A percentile compares a stretch with the other conserved stretches of the same genome.
Evolutionary conservation across 2,888 invertebrate species (phyloP).

Genomic region (Caenorhabditis macrosperma): DNA sequence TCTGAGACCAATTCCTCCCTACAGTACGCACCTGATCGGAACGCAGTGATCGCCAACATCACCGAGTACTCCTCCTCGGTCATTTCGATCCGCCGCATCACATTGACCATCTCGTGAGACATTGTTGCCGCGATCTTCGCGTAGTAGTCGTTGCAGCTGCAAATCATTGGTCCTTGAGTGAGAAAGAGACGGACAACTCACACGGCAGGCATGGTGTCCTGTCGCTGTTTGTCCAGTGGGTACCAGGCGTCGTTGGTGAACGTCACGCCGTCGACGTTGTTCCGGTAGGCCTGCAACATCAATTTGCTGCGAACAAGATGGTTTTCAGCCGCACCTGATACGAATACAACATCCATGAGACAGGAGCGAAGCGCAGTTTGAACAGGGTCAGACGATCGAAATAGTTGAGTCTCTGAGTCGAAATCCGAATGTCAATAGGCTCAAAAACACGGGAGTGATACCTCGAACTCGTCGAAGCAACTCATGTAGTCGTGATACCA

Average conservation of each 20-base stretch:
- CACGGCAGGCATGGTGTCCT: constrained; percentile 57
- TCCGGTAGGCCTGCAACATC: constrained; percentile 16
- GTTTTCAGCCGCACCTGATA: constrained; percentile 53
- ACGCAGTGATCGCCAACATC: constrained; percentile 37
- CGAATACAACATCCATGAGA: constrained; percentile 65
- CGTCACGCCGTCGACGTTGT: constrained; percentile 62
- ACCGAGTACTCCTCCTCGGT: constrained; percentile 64
- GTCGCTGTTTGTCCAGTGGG: constrained; percentile 60
- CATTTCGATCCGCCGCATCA: constrained; percentile 61
- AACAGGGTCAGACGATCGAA: constrained; percentile 57
- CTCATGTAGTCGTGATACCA: constrained; percentile 64
- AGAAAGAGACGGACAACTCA: too few species aligned
- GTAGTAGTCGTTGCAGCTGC: constrained; percentile 68
- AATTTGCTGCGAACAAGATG: too few species aligned
- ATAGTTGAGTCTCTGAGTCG: constrained; percentile 49
- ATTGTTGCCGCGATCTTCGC: constrained; percentile 49
- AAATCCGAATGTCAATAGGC: too few species aligned
- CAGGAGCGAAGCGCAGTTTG: constrained; percentile 61
- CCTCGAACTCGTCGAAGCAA: constrained; percentile 56
- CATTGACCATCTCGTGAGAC: constrained; percentile 55
- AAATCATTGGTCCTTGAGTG: too few species aligned
- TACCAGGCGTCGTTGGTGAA: constrained; percentile 68
- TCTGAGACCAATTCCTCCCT: not conserved
- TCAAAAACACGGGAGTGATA: not conserved
- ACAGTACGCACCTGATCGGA: constrained; percentile 15